Evolutionary conservation across 2,888 invertebrate species (phyloP).

Genomic region (Acanthoscelides obtectus): DNA sequence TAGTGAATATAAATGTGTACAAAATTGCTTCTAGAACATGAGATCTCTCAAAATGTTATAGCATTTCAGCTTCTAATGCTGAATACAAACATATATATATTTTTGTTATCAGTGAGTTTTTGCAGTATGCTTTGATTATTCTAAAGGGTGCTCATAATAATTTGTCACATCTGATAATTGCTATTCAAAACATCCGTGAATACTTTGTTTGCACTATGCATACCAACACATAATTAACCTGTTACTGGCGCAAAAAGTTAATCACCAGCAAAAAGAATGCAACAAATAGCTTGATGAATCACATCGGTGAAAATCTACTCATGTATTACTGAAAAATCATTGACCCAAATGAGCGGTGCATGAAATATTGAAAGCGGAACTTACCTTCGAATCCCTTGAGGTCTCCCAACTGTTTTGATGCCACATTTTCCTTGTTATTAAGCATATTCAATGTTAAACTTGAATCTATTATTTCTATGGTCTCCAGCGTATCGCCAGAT

Average conservation of each 20-base stretch:
- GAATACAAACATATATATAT: not conserved
- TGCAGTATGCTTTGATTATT: not conserved
- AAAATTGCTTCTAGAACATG: too few relatives aligned
- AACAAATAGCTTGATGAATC: not conserved
- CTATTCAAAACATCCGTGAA: not conserved
- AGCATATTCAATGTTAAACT: constrained; percentile 51
- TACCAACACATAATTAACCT: not conserved
- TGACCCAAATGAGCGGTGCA: not conserved
- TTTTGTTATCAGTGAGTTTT: too few relatives aligned
- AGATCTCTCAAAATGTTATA: not conserved
- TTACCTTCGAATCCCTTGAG: constrained; percentile 55
- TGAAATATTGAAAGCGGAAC: constrained; percentile 3
- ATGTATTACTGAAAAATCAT: constrained; percentile 3
- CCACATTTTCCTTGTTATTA: constrained; percentile 55
- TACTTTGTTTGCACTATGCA: not conserved
- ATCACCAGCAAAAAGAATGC: not conserved
- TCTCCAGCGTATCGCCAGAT: constrained; percentile 76
- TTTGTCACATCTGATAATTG: not conserved
- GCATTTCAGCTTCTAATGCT: not conserved
- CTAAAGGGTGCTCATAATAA: not conserved
- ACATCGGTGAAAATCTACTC: not conserved
- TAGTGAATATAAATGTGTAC: too few relatives aligned
- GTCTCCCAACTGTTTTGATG: constrained; percentile 55
- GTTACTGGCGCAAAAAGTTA: not conserved
- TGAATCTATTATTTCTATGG: constrained; percentile 71